These are phyloP conservation scores for Caenorhabditis macrosperma DNA, from an alignment of 2,888 invertebrate genomes.

Conservation along the genomic window DNA sequence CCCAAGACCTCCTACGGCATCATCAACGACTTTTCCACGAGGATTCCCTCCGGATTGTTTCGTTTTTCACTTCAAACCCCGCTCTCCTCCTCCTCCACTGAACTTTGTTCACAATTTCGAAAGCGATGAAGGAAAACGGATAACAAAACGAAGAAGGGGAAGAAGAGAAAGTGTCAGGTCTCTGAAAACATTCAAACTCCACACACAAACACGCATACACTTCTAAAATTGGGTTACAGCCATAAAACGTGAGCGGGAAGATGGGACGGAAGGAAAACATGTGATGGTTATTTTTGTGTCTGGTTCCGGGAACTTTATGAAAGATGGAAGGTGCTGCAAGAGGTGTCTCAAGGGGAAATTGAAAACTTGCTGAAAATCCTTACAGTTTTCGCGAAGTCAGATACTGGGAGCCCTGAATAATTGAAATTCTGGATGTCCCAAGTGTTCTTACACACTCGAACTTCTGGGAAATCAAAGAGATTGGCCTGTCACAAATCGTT, in stretches of 20 bases:
- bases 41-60: slow-evolving; percentile 7
- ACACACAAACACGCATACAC: slow-evolving; percentile 2
- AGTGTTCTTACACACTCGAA: too few relatives aligned
- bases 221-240: slow-evolving; percentile 36
- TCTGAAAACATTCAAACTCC: slow-evolving; percentile 2
- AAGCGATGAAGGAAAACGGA: not conserved
- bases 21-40: slow-evolving; percentile 41
- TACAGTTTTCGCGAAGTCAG: too few relatives aligned
- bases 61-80: not conserved
- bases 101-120: slow-evolving; percentile 25
- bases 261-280: slow-evolving; percentile 23
- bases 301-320: not conserved
- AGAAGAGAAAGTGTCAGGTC: slow-evolving; percentile 11
- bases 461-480: too few relatives aligned
- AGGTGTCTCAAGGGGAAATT: not conserved
- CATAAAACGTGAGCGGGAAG: not conserved
- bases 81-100: not conserved
- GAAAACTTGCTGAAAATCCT: too few relatives aligned
- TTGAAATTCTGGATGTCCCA: too few relatives aligned
- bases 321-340: not conserved
- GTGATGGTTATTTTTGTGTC: slow-evolving; percentile 17
- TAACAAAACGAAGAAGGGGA: slow-evolving; percentile 2
- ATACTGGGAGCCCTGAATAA: too few relatives aligned
- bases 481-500: too few relatives aligned
- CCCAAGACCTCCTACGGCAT: not conserved